These are phyloP conservation scores for Paramormyrops kingsleyae DNA, from an alignment of 2,113 vertebrate species.

Conservation along the genomic window DNA sequence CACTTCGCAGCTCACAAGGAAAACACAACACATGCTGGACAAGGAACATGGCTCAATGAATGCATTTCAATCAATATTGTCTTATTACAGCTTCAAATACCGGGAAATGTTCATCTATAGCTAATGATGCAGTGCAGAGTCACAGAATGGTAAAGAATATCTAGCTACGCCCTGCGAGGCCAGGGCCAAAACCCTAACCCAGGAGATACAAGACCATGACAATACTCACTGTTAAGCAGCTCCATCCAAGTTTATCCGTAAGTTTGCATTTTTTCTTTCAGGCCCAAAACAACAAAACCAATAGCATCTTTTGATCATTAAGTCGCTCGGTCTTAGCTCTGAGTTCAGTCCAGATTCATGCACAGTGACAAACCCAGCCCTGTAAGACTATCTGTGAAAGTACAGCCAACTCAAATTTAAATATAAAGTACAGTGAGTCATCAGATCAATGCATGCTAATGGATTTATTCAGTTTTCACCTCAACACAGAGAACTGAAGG, in stretches of 20 bases:
- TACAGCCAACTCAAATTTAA: not conserved
- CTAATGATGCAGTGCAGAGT: not conserved
- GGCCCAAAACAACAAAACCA: not conserved
- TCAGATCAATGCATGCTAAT: conserved; percentile 10
- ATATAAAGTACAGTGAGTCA: conserved; percentile 12
- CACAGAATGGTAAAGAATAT: no score
- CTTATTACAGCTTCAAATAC: not conserved
- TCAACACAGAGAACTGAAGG: conserved; percentile 16
- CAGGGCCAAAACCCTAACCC: not conserved
- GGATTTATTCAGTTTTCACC: conserved; percentile 17
- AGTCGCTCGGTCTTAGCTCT: not conserved
- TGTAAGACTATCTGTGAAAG: not conserved
- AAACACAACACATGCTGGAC: not conserved
- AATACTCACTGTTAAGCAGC: not conserved
- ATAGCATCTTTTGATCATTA: not conserved
- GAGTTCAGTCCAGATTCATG: not conserved
- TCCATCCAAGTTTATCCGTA: not conserved
- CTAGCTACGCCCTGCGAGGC: not conserved
- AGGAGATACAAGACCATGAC: not conserved
- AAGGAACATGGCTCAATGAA: not conserved
- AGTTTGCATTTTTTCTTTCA: not conserved
- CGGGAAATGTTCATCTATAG: not conserved
- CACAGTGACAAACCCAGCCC: not conserved
- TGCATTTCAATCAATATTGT: not conserved
- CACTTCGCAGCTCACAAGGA: not conserved